These are phyloP conservation scores for Gastracanthus pulcherrimus DNA, from an alignment of 2,888 invertebrate genomes.

Conservation along the genomic window DNA sequence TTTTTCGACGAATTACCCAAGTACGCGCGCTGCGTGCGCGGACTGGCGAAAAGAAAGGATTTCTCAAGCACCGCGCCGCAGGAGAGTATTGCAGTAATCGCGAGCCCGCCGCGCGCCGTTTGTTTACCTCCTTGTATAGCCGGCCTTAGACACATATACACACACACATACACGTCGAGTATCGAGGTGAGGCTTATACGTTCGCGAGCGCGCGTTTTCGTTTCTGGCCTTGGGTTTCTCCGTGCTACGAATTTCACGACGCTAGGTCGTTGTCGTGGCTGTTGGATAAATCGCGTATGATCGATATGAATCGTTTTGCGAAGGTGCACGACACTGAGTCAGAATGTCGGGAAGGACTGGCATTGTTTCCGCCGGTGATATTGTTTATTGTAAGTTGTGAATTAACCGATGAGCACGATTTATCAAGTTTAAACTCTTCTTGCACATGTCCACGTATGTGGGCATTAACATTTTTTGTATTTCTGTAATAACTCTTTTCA, in stretches of 20 bases:
- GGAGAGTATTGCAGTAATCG: slow-evolving; percentile 19
- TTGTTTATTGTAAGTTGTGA: too few species aligned
- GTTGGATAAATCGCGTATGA: not conserved
- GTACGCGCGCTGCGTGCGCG: slow-evolving; percentile 22
- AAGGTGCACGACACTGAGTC: too few species aligned
- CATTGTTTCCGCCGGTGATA: too few species aligned
- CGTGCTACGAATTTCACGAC: slow-evolving; percentile 61
- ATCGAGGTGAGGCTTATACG: slow-evolving; percentile 4
- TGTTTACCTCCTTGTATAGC: slow-evolving; percentile 47
- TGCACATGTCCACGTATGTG: too few species aligned
- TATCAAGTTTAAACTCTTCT: too few species aligned
- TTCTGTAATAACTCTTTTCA: too few species aligned
- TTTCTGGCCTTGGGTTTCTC: slow-evolving; percentile 63
- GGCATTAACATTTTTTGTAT: too few species aligned
- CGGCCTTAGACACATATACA: slow-evolving; percentile 36
- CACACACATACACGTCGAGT: too few species aligned
- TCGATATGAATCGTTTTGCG: too few species aligned
- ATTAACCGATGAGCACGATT: too few species aligned
- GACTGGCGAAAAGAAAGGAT: slow-evolving; percentile 29
- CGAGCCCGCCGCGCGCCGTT: too few species aligned
- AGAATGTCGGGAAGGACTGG: too few species aligned
- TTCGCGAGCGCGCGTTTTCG: slow-evolving; percentile 58
- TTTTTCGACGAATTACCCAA: slow-evolving; percentile 27
- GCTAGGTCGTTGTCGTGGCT: slow-evolving; percentile 36
- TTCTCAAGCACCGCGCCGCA: slow-evolving; percentile 10